These are phyloP conservation scores for Zaprionus gabonicus DNA, from an alignment of 1,140 invertebrate species.

Conservation along the genomic window DNA sequence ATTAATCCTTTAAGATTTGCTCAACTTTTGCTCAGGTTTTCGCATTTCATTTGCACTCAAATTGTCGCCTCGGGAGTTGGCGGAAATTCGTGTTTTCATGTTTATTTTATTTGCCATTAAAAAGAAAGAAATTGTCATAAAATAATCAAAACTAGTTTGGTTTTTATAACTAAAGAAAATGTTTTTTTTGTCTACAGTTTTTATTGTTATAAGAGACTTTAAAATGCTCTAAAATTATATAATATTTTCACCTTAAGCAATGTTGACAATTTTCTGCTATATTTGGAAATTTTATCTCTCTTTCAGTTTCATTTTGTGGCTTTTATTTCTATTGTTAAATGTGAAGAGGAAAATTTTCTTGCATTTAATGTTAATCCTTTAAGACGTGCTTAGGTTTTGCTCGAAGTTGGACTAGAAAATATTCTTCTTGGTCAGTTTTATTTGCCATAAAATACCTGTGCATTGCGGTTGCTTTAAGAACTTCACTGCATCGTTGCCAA, in stretches of 20 bases:
- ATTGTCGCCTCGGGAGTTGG: neutral
- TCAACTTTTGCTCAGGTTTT: slow-evolving; percentile 5
- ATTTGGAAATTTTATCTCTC: too few relatives aligned
- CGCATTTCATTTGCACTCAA: neutral
- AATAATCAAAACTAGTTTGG: neutral
- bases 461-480: neutral
- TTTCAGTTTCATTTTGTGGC: too few relatives aligned
- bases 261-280: too few relatives aligned
- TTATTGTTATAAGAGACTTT: neutral
- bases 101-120: neutral
- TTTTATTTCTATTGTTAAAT: too few relatives aligned
- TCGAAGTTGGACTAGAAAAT: neutral
- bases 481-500: neutral
- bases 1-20: slow-evolving; percentile 23
- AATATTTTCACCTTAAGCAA: neutral
- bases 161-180: neutral
- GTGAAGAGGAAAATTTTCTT: neutral
- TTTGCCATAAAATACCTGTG: neutral
- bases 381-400: slow-evolving; percentile 3
- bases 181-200: too few relatives aligned
- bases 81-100: neutral
- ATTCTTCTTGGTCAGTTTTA: neutral
- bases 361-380: slow-evolving; percentile 31
- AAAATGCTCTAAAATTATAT: neutral
- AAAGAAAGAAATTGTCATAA: neutral